A percentile compares a stretch with the other conserved stretches of the same genome.
Evolutionary conservation across 2,113 vertebrate species (phyloP).

Genomic region (Vidua chalybeata): DNA sequence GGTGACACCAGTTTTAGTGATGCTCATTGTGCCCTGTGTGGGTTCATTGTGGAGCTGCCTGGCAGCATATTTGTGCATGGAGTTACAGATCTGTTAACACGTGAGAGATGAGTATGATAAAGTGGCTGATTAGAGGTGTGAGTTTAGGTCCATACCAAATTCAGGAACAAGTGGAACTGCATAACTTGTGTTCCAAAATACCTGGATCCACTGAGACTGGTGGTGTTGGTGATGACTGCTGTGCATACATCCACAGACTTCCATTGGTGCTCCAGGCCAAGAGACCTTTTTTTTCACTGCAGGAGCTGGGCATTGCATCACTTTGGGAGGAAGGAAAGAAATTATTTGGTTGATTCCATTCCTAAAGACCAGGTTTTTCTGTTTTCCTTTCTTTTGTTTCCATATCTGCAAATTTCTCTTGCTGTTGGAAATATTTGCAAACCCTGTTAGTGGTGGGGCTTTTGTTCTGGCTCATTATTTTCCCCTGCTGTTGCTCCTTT

Average conservation of each 20-base stretch:
- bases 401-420: slow-evolving; percentile 9
- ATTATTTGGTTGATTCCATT: neutral
- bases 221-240: neutral
- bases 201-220: neutral
- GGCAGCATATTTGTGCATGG: neutral
- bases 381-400: neutral
- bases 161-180: neutral
- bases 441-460: slow-evolving; percentile 19
- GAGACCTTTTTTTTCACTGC: accelerated
- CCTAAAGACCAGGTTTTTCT: neutral
- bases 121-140: neutral
- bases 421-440: slow-evolving; percentile 18
- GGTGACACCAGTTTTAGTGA: neutral
- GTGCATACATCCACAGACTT: neutral
- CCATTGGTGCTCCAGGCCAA: neutral
- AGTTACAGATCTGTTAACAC: neutral
- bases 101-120: neutral
- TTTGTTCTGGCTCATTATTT: slow-evolving; percentile 65
- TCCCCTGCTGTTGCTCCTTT: slow-evolving; percentile 36
- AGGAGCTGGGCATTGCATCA: neutral
- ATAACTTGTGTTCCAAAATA: neutral
- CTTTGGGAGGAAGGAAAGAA: neutral
- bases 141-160: neutral
- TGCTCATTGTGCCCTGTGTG: neutral
- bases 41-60: neutral